These are phyloP conservation scores for Rallus limicola DNA, from an alignment of 2,113 vertebrate species.

Conservation along the genomic window DNA sequence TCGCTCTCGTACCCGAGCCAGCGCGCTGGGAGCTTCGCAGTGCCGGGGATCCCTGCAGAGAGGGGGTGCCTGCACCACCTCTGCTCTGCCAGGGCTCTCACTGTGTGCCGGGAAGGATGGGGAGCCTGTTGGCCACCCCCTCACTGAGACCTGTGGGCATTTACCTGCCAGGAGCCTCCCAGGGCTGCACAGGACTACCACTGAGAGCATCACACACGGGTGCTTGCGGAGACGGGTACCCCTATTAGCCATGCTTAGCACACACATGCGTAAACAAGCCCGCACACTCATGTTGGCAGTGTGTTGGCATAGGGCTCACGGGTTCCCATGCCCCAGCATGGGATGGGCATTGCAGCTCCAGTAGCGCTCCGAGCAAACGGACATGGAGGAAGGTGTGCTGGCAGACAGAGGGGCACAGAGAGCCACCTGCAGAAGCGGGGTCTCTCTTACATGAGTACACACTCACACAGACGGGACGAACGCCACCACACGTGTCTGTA, in stretches of 20 bases:
- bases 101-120: background rate
- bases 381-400: fast-evolving
- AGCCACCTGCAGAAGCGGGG: background rate
- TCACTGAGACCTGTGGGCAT: background rate
- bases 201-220: background rate
- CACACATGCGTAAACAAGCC: background rate
- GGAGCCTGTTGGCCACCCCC: too few species aligned
- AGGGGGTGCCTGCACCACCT: background rate
- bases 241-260: background rate
- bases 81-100: background rate
- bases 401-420: background rate
- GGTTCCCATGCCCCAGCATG: background rate
- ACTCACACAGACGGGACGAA: background rate
- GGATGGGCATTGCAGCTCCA: background rate
- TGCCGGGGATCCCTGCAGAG: background rate
- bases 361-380: background rate
- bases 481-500: fast-evolving
- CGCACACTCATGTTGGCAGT: background rate
- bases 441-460: fast-evolving
- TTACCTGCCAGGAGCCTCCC: background rate
- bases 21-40: background rate
- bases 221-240: background rate
- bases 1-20: fast-evolving
- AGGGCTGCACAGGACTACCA: background rate
- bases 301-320: background rate